These are phyloP conservation scores for Cromileptes altivelis DNA, from an alignment of 2,113 vertebrate genomes.

Conservation along the genomic window DNA sequence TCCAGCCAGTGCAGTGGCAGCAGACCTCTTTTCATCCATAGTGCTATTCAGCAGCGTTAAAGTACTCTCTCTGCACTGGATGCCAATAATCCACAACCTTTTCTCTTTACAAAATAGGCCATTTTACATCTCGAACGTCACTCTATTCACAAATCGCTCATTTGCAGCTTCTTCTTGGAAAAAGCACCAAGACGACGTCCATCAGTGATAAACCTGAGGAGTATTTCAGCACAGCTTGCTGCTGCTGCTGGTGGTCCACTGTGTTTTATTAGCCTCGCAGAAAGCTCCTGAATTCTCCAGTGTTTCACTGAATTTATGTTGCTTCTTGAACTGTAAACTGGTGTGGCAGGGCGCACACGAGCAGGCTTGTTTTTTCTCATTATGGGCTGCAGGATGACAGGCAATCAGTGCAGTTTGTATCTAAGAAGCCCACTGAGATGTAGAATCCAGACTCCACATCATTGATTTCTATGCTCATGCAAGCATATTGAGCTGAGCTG, in stretches of 20 bases:
- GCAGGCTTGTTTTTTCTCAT: slow-evolving; percentile 20
- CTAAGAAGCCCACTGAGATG: slow-evolving; percentile 32
- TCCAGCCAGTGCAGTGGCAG: slow-evolving; percentile 67
- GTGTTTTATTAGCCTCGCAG: slow-evolving; percentile 55
- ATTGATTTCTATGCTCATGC: slow-evolving; percentile 6
- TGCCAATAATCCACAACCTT: slow-evolving; percentile 34
- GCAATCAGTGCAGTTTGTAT: slow-evolving; percentile 29
- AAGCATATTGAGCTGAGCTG: slow-evolving; percentile 28
- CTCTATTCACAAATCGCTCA: slow-evolving; percentile 24
- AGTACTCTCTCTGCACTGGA: slow-evolving; percentile 48
- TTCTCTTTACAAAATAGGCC: neutral
- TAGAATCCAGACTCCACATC: slow-evolving; percentile 24
- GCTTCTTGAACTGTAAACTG: slow-evolving; percentile 44
- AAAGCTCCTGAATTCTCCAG: slow-evolving; percentile 54
- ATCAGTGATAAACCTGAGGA: slow-evolving; percentile 54
- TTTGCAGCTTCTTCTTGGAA: slow-evolving; percentile 17
- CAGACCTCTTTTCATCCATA: slow-evolving; percentile 61
- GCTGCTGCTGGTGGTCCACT: slow-evolving; percentile 39
- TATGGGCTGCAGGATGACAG: slow-evolving; percentile 28
- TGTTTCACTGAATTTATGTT: slow-evolving; percentile 53
- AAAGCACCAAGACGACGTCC: slow-evolving; percentile 48
- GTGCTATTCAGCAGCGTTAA: slow-evolving; percentile 47
- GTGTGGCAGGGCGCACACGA: neutral
- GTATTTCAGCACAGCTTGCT: slow-evolving; percentile 35
- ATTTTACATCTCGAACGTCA: slow-evolving; percentile 22